phyloP scores from a whole-genome alignment of 2,888 invertebrate genomes.

The Invenusta paracnida region DNA sequence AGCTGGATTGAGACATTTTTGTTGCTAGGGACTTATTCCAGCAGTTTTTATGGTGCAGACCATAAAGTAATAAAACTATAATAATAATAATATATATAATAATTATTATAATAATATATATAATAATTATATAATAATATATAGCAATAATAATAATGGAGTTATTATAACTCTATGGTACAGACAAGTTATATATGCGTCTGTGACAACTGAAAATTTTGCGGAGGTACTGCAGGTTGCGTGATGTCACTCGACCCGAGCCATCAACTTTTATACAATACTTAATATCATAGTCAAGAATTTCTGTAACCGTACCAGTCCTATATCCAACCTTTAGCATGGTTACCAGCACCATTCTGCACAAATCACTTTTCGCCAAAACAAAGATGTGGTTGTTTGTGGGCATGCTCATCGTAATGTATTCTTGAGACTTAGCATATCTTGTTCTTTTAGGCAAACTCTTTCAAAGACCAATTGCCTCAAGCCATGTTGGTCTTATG shows the following conservation, averaged over 20 bases:
- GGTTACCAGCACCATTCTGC: neutral
- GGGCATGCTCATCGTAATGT: neutral
- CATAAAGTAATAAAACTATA: too few species aligned
- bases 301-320: neutral
- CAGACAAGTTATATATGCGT: neutral
- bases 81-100: too few species aligned
- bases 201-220: neutral
- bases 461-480: neutral
- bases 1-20: neutral
- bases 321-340: neutral
- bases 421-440: neutral
- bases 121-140: too few species aligned
- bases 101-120: too few species aligned
- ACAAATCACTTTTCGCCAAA: neutral
- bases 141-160: neutral
- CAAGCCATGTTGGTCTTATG: neutral
- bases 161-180: neutral
- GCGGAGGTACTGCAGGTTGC: neutral
- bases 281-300: neutral
- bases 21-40: too few species aligned
- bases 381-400: neutral
- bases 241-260: too few species aligned
- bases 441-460: neutral
- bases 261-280: conserved; percentile 9
- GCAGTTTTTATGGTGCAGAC: too few species aligned